phyloP scores from a whole-genome alignment of 1,140 invertebrate species.

The Brachionus angularis region DNA sequence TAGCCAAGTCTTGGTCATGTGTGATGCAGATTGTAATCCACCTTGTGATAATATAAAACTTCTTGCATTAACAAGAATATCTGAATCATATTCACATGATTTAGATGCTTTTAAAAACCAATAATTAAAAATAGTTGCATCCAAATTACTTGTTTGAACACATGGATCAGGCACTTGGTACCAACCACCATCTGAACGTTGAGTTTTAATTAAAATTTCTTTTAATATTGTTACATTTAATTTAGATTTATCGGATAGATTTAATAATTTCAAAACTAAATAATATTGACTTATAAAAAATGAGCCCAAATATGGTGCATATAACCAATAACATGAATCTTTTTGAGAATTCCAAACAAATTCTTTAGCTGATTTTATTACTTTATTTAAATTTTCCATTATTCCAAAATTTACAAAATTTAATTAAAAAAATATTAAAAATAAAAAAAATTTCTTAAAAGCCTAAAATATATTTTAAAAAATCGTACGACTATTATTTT shows the following conservation, averaged over 20 bases:
- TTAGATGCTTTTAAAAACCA: slow-evolving; percentile 36
- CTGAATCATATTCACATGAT: neutral
- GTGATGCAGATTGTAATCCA: slow-evolving; percentile 3
- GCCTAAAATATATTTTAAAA: no score
- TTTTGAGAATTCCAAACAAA: slow-evolving; percentile 22
- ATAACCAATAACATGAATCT: slow-evolving; percentile 28
- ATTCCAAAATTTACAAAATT: no score
- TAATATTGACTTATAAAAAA: slow-evolving; percentile 42
- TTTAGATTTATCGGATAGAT: neutral
- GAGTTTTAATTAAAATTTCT: slow-evolving; percentile 12
- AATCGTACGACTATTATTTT: no score
- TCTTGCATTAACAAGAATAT: neutral
- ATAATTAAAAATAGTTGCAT: slow-evolving; percentile 41
- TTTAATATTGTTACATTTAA: neutral
- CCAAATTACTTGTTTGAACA: slow-evolving; percentile 10
- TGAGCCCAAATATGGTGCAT: slow-evolving; percentile 10
- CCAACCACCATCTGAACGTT: slow-evolving; percentile 32
- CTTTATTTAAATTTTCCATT: slow-evolving; percentile 19
- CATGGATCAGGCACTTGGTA: slow-evolving; percentile 30
- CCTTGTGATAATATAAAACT: slow-evolving; percentile 11
- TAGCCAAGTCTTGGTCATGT: slow-evolving; percentile 41
- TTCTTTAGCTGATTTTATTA: neutral
- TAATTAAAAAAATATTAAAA: no score
- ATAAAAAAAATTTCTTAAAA: no score
- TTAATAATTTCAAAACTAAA: slow-evolving; percentile 8